Evolutionary conservation across 2,888 invertebrate species (phyloP), one percentile per base, ranked within the genome.

Genomic region (Heteromurus nitidus): DNA sequence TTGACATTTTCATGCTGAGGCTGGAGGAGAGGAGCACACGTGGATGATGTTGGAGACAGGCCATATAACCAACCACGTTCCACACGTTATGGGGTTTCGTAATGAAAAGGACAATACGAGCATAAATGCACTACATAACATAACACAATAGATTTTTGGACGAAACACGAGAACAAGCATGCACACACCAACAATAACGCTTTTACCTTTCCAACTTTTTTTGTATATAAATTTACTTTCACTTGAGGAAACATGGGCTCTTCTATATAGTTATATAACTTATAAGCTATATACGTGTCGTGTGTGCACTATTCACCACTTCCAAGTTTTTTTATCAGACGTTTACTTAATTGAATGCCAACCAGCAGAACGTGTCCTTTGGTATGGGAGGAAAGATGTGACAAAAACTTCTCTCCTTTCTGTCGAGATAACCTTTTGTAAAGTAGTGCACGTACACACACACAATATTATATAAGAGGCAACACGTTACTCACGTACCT

Each of bases 181-280:
- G 50, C 24, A 67, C 20, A 53, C 20, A 22, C 24, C 20, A 68
- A 50, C 47, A 68, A 36, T 26, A n/a, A 22, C n/a, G 47, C 69
- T 69, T 69, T 68, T 53, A 24, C 31, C 30, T 69, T 69, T 53
- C 18, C 36, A 64, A 28, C 13, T 36, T 31, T 58, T 72, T n/a
- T n/a, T n/a, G n/a, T n/a, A n/a, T n/a, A n/a, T n/a, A n/a, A n/a
- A 74, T 74, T 74, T 74, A 65, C 65, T 74, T 74, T 74, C 65
- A 65, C 64, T 53, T 53, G 36, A 36, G 74, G 74, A 53, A 9
- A 73, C 31, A 74, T 53, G 22, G 22, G 31, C 22, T 22, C n/a
- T n/a, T n/a, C n/a, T n/a, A n/a, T n/a, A n/a, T n/a, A n/a, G n/a
- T n/a, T n/a, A n/a, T n/a, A n/a, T n/a, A n/a, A n/a, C n/a, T n/a